phyloP scores from a whole-genome alignment of 1,140 invertebrate species.

The Gryon sp. region DNA sequence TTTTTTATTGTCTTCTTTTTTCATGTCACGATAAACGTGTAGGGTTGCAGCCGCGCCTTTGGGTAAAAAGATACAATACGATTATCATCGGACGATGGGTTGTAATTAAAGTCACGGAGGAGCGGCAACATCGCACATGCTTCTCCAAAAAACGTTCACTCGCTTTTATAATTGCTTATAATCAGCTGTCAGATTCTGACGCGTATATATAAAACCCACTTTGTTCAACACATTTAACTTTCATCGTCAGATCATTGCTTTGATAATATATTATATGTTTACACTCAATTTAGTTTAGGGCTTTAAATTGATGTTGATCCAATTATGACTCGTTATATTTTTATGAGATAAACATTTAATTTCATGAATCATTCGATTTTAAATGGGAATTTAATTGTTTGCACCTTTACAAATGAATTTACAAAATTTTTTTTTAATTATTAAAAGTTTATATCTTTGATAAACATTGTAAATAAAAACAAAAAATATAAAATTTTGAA shows the following conservation, averaged over 20 bases:
- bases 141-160: not conserved
- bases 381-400: too few species aligned
- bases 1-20: constrained; percentile 9
- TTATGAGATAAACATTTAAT: too few species aligned
- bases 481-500: too few species aligned
- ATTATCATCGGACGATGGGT: constrained; percentile 5
- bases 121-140: constrained; percentile 6
- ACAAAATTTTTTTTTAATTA: too few species aligned
- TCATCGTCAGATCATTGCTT: constrained; percentile 10
- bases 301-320: not conserved
- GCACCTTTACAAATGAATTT: too few species aligned
- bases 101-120: constrained; percentile 32
- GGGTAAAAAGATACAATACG: constrained; percentile 16
- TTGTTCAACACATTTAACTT: constrained; percentile 4
- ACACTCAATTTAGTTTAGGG: not conserved
- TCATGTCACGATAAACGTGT: constrained; percentile 18
- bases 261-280: constrained; percentile 13
- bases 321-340: too few species aligned
- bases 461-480: too few species aligned
- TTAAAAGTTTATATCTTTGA: too few species aligned
- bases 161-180: not conserved
- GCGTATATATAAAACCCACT: too few species aligned
- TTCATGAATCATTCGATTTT: too few species aligned
- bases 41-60: constrained; percentile 31
- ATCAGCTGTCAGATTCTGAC: too few species aligned